These are phyloP conservation scores for Mesaphorura yosii DNA, from an alignment of 1,140 invertebrate species.

Conservation along the genomic window DNA sequence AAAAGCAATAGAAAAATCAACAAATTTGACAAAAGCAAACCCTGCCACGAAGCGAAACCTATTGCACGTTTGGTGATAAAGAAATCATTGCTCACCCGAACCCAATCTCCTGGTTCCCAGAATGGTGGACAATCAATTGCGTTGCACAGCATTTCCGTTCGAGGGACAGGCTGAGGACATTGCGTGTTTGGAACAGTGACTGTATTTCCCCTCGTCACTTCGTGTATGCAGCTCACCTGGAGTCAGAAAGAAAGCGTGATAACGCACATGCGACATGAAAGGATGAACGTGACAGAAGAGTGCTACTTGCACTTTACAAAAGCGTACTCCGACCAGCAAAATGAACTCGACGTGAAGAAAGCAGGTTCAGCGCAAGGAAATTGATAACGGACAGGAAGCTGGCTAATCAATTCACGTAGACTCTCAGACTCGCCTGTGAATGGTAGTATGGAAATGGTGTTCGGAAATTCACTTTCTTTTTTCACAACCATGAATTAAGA, in stretches of 20 bases:
- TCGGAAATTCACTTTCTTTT: no score
- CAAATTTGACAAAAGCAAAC: no score
- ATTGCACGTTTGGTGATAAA: neutral
- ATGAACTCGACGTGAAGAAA: no score
- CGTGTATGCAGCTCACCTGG: conserved; percentile 72
- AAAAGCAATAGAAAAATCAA: no score
- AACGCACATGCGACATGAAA: neutral
- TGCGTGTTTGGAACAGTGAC: conserved; percentile 75
- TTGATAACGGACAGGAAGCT: neutral
- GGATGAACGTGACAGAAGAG: neutral
- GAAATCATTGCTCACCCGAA: conserved; percentile 44
- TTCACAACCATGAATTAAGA: no score
- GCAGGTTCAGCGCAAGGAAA: neutral
- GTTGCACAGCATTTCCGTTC: conserved; percentile 78
- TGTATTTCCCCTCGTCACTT: conserved; percentile 74
- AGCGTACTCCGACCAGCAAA: neutral
- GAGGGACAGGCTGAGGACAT: conserved; percentile 75
- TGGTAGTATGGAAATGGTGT: no score
- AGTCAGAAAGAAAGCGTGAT: neutral
- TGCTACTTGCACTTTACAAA: neutral
- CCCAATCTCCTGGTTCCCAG: conserved; percentile 73
- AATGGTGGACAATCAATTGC: conserved; percentile 76
- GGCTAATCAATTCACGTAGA: neutral
- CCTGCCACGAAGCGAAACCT: neutral
- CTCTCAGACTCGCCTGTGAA: neutral